Percentiles rank a stretch among this genome's conserved stretches.
These are phyloP conservation scores for Mylabris sibirica DNA, from an alignment of 2,888 invertebrate genomes.

Conservation along the genomic window DNA sequence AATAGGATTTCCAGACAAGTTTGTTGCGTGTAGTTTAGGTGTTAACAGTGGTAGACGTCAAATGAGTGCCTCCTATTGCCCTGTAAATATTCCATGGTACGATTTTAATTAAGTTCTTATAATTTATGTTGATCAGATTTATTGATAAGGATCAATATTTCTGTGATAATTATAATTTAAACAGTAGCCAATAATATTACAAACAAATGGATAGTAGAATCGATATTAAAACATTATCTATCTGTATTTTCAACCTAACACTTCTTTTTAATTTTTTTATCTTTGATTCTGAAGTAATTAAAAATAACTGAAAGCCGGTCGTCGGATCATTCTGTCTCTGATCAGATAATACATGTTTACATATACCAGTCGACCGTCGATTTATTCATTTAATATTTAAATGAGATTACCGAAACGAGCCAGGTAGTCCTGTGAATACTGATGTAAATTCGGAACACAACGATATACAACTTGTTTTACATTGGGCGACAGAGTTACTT, in stretches of 20 bases:
- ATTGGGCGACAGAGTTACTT: not conserved
- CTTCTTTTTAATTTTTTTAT: constrained; percentile 19
- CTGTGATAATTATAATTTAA: constrained; percentile 42
- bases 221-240: constrained; percentile 34
- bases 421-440: constrained; percentile 27
- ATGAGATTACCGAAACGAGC: constrained; percentile 36
- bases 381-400: constrained; percentile 47
- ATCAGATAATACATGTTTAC: constrained; percentile 41
- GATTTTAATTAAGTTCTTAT: constrained; percentile 54
- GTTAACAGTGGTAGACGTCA: constrained; percentile 32
- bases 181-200: constrained; percentile 47
- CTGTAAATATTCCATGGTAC: constrained; percentile 46
- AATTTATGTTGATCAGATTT: constrained; percentile 52
- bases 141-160: constrained; percentile 41
- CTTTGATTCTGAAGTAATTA: constrained; percentile 45
- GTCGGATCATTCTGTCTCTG: constrained; percentile 31
- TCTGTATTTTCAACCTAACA: constrained; percentile 31
- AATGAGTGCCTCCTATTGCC: constrained; percentile 36
- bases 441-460: constrained; percentile 25
- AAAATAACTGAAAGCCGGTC: constrained; percentile 50
- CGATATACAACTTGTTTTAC: constrained; percentile 8
- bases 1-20: constrained; percentile 1
- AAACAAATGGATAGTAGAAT: constrained; percentile 44
- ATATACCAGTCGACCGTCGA: constrained; percentile 39
- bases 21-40: constrained; percentile 34